Base-by-base conservation (phyloP, 1,140 invertebrate genomes). In the Zophobas morio region DNA sequence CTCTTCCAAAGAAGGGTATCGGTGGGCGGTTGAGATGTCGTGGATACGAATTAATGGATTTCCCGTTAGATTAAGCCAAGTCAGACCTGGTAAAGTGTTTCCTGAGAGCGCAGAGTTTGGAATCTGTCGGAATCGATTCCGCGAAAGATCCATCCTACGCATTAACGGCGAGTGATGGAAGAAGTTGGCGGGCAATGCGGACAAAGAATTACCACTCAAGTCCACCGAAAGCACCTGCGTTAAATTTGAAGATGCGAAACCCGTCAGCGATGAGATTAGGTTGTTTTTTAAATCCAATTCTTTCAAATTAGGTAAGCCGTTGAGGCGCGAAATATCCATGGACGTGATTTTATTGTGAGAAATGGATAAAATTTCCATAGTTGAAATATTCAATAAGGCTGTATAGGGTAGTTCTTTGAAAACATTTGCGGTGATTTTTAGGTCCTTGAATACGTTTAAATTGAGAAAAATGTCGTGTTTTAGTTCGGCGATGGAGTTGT, bases 101-200 rank as follows among this genome's bases (percentile, higher is more conserved):
- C 94, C 92, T 0, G 95, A 94, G 6, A 97, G 83, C 0, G 94
- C 92, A 0, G 92, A 90, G 6, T 93, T 94, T 1, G 96, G 96
- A 72, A 97, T 93, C 82, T 95, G 91, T 73, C 91, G 90, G 76
- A 98, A 95, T 54, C 91, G 89, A 88, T 98, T 98, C 70, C 89
- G 89, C 0, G 95, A 94, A 34, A 97, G 85, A 84, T 96, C 94
- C 0, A 97, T 89, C 47, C 92, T 89, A 77, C 93, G 90, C 40
- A 98, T 82, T 79, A 91, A 88, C 75, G 90, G 86, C 53, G 92
- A 92, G 83, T 94, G 89, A 70, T 91, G 89, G 80, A 97, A 93
- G 84, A 97, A 95, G 82, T 96, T 95, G 0, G 91, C 91, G 1
- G 94, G 93, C 49, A 97, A 86, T n/a, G 92, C 90, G n/a, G 91